Conservation (phyloP, 2,797 vertebrate genomes). For the Sandelia bainsii region DNA sequence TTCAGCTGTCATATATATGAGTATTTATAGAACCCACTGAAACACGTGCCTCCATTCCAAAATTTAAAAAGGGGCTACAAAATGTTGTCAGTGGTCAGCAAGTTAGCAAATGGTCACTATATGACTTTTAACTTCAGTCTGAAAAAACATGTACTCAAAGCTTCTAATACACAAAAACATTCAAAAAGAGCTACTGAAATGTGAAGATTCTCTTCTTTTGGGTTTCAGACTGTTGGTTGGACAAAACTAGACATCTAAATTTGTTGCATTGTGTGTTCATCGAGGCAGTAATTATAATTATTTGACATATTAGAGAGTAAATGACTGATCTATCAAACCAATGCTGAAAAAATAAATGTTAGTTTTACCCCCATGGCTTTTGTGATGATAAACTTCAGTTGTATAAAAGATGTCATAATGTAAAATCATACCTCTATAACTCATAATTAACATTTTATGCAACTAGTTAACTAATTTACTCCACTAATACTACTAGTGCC, state of each 20-base stretch:
- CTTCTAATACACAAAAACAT: neutral
- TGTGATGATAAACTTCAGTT: neutral
- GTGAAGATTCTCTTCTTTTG: no score
- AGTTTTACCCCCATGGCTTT: neutral
- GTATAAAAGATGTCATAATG: neutral
- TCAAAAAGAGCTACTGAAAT: no score
- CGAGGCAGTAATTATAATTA: no score
- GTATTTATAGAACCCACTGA: constrained; percentile 78
- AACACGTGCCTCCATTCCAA: constrained; percentile 68
- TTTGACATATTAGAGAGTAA: neutral
- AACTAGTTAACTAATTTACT: no score
- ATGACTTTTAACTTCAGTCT: constrained; percentile 24
- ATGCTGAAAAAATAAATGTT: neutral
- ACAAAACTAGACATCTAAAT: no score
- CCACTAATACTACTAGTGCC: no score
- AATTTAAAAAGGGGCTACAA: constrained; percentile 43
- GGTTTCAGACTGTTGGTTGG: no score
- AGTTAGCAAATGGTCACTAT: constrained; percentile 18
- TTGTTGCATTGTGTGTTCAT: no score
- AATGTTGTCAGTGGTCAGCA: constrained; percentile 47
- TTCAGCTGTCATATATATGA: constrained; percentile 72
- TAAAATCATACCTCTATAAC: no score
- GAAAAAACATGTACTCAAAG: neutral
- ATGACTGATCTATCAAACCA: neutral
- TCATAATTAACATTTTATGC: no score